Evolutionary conservation across 1,140 invertebrate genomes (phyloP).

Genomic region (Idris sp.): DNA sequence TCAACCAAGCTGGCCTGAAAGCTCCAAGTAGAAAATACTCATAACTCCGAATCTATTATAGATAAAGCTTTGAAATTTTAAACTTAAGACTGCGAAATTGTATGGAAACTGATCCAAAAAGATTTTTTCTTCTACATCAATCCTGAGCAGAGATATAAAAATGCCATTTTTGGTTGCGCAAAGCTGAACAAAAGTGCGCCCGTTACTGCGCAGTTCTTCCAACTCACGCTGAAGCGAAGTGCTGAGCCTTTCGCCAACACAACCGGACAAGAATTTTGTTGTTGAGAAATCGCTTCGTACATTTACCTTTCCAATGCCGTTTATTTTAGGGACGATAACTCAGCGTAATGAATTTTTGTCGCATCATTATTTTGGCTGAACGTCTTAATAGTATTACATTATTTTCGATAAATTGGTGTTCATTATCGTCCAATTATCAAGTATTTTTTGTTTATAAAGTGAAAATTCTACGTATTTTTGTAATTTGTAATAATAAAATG

Average conservation of each 20-base stretch:
- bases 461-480: no score
- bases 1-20: neutral
- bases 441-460: no score
- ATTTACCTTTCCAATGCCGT: slow-evolving; percentile 52
- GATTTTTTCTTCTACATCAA: slow-evolving; percentile 45
- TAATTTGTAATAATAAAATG: no score
- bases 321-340: slow-evolving; percentile 50
- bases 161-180: slow-evolving; percentile 67
- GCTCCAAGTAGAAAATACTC: slow-evolving; percentile 22
- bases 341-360: slow-evolving; percentile 30
- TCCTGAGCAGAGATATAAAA: slow-evolving; percentile 66
- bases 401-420: slow-evolving; percentile 5
- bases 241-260: slow-evolving; percentile 73
- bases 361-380: slow-evolving; percentile 23
- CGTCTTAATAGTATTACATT: neutral
- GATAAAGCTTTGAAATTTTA: slow-evolving; percentile 60
- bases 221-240: slow-evolving; percentile 61
- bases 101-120: slow-evolving; percentile 62
- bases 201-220: slow-evolving; percentile 68
- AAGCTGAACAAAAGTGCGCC: slow-evolving; percentile 19
- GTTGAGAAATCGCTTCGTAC: slow-evolving; percentile 47
- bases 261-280: slow-evolving; percentile 44
- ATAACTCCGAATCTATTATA: slow-evolving; percentile 26
- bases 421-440: neutral
- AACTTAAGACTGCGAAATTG: slow-evolving; percentile 71